These are phyloP conservation scores for Hemiprocne comata DNA, from an alignment of 2,113 vertebrate genomes.

Conservation along the genomic window DNA sequence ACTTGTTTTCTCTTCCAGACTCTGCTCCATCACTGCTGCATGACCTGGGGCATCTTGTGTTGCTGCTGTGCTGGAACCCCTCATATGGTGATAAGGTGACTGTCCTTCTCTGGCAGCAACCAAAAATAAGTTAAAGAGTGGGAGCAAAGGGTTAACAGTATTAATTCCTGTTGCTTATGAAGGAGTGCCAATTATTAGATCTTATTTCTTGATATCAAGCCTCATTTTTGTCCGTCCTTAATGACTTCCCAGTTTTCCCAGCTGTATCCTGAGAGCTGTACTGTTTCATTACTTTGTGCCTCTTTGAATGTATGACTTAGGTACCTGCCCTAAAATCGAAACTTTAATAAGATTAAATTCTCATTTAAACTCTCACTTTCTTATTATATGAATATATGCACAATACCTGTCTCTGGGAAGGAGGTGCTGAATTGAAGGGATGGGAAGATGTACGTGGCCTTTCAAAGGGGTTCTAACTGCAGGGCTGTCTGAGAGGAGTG, in stretches of 20 bases:
- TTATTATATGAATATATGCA: background rate
- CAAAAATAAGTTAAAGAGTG: background rate
- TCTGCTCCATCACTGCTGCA: background rate
- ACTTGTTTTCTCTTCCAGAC: background rate
- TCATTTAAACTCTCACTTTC: conserved; percentile 3
- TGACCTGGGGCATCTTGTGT: background rate
- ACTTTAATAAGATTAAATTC: conserved; percentile 25
- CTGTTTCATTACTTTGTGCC: background rate
- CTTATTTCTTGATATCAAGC: conserved; percentile 35
- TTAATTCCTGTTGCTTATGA: background rate
- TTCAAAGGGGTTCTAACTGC: background rate
- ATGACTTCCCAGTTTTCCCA: conserved; percentile 42
- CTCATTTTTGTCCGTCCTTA: conserved; percentile 40
- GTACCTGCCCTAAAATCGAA: conserved; percentile 24
- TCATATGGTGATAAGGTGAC: background rate
- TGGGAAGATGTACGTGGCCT: background rate
- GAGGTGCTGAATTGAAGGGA: background rate
- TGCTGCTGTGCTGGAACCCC: background rate
- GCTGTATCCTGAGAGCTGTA: background rate
- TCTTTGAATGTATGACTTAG: background rate
- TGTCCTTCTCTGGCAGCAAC: background rate
- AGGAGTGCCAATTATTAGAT: conserved; percentile 41
- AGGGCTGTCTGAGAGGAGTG: background rate
- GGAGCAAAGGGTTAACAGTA: background rate
- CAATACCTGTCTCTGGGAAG: background rate